Evolutionary conservation across 53 echinoderm and acorn worm species (phyloP).

Genomic region (Echinarachnius parma): DNA sequence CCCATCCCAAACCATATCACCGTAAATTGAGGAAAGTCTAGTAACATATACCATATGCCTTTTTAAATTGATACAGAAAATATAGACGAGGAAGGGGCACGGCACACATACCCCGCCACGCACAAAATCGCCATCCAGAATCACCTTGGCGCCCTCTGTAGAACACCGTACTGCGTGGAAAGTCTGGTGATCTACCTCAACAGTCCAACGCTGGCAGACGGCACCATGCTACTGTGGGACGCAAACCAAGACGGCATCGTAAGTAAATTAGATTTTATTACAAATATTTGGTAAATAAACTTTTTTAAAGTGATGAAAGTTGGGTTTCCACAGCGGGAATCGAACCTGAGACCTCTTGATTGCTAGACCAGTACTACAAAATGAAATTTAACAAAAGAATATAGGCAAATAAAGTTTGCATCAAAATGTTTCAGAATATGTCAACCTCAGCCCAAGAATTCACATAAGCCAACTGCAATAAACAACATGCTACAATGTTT

Average conservation of each 20-base stretch:
- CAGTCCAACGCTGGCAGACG: conserved; percentile 78
- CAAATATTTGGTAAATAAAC: too few relatives aligned
- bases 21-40: conserved; percentile 75
- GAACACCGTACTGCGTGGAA: conserved; percentile 72
- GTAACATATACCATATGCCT: conserved; percentile 88
- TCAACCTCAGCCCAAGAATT: too few relatives aligned
- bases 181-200: conserved; percentile 87
- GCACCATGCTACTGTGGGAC: conserved; percentile 94
- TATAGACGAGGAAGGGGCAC: conserved; percentile 60
- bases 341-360: too few relatives aligned
- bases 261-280: conserved; percentile 26
- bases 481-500: too few relatives aligned
- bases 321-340: too few relatives aligned
- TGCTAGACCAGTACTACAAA: too few relatives aligned
- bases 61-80: too few relatives aligned
- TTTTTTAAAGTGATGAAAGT: too few relatives aligned
- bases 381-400: too few relatives aligned
- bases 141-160: conserved; percentile 81
- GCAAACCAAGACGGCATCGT: conserved; percentile 76
- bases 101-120: conserved; percentile 88
- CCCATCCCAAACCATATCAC: conserved; percentile 77
- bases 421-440: too few relatives aligned
- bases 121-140: conserved; percentile 84
- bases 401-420: too few relatives aligned
- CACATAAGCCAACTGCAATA: too few relatives aligned